phyloP scores from a whole-genome alignment of 2,797 vertebrate genomes.

The Melanogrammus aeglefinus region DNA sequence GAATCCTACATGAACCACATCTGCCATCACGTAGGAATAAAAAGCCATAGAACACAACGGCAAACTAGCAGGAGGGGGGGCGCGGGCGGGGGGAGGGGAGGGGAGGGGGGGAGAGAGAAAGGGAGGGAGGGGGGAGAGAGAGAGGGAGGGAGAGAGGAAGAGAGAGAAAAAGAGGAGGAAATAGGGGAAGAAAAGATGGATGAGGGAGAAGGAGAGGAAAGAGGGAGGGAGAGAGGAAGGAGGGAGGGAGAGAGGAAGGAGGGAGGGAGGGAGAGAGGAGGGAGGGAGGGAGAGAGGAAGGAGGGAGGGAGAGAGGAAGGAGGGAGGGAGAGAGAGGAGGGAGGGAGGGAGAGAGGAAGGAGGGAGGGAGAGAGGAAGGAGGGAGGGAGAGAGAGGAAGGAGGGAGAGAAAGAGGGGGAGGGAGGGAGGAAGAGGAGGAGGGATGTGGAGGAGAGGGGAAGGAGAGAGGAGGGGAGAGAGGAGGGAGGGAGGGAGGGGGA shows the following conservation, averaged over 20 bases:
- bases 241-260: no score
- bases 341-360: conserved; percentile 34
- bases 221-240: conserved; percentile 16
- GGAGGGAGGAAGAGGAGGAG: not conserved
- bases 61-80: conserved; percentile 68
- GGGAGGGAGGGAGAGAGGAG: conserved; percentile 15
- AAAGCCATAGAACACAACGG: conserved; percentile 99
- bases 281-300: no score
- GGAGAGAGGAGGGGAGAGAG: not conserved
- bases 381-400: conserved; percentile 11
- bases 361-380: no score
- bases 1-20: conserved; percentile 98
- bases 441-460: no score
- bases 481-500: no score
- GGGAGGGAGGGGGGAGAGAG: no score
- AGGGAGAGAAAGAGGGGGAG: not conserved
- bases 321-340: not conserved
- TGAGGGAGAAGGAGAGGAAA: not conserved
- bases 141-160: not conserved
- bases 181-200: conserved; percentile 2
- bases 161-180: conserved; percentile 9
- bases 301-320: no score
- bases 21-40: conserved; percentile 99
- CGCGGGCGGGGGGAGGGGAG: not conserved
- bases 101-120: not conserved